Evolutionary conservation across 2,797 vertebrate species (phyloP).

Genomic region (Macrochelys suwanniensis): DNA sequence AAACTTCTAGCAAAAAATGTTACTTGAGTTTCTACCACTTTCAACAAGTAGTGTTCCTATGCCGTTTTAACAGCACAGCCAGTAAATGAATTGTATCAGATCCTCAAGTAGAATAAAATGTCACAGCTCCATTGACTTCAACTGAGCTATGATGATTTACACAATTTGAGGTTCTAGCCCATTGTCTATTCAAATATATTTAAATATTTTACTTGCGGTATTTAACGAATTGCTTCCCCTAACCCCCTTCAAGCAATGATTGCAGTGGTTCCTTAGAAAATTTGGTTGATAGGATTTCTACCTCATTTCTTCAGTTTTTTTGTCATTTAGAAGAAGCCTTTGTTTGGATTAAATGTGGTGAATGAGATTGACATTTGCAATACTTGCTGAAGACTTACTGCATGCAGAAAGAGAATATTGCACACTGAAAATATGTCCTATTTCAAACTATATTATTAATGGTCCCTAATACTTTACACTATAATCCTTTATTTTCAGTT

Average conservation of each 20-base stretch:
- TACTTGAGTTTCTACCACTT: no score
- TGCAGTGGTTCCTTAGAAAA: background rate
- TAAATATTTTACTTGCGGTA: background rate
- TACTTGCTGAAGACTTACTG: background rate
- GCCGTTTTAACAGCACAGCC: no score
- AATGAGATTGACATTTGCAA: background rate
- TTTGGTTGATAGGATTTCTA: background rate
- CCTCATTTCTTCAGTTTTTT: background rate
- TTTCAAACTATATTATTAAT: background rate
- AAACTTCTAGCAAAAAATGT: background rate
- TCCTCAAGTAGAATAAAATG: background rate
- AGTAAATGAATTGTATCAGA: no score
- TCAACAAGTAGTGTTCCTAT: no score
- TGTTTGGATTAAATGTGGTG: background rate
- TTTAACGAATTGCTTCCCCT: background rate
- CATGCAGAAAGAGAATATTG: background rate
- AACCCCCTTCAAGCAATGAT: background rate
- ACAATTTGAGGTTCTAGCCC: background rate
- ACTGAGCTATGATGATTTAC: background rate
- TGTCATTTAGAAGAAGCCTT: no score
- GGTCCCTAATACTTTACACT: background rate
- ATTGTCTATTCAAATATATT: background rate
- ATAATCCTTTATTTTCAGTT: background rate
- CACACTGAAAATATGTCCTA: background rate
- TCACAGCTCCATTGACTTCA: background rate